A percentile compares a stretch with the other conserved stretches of the same genome.
Conservation (phyloP, 2,797 vertebrate species). For the Chiroxiphia lanceolata region DNA sequence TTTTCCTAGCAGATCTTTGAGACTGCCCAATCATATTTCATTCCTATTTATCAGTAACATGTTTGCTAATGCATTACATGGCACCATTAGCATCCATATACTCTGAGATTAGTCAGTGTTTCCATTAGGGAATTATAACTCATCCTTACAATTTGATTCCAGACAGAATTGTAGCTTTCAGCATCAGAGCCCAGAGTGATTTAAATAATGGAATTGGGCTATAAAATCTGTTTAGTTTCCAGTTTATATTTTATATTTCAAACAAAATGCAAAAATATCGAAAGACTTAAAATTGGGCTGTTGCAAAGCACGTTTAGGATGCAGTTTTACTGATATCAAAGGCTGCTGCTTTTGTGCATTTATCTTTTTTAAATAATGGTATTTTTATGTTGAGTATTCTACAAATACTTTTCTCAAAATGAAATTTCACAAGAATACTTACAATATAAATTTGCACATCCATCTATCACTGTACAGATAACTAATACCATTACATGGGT, state of each 20-base stretch:
- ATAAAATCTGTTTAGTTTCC: conserved; percentile 26
- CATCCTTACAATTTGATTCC: conserved; percentile 6
- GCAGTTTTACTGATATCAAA: neutral
- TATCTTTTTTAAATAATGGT: neutral
- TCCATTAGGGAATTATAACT: conserved; percentile 52
- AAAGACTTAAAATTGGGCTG: conserved; percentile 10
- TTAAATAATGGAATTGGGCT: conserved; percentile 30
- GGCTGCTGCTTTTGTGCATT: neutral
- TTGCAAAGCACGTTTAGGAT: neutral
- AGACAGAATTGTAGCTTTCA: conserved; percentile 36
- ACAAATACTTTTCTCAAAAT: conserved; percentile 18
- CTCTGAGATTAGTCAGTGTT: conserved; percentile 29
- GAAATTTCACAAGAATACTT: conserved; percentile 17
- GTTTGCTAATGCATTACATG: conserved; percentile 35
- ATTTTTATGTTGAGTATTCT: neutral
- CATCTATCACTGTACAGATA: neutral
- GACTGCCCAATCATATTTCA: neutral
- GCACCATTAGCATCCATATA: conserved; percentile 33
- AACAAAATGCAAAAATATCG: neutral
- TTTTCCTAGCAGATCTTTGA: neutral
- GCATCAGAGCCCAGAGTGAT: neutral
- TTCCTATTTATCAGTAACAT: conserved; percentile 27
- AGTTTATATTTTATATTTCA: neutral
- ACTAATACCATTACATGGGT: neutral
- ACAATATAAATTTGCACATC: neutral